Evolutionary conservation across 2,797 vertebrate genomes (phyloP), one percentile per base, ranked within the genome.

Genomic region (Orestias chungarensis): DNA sequence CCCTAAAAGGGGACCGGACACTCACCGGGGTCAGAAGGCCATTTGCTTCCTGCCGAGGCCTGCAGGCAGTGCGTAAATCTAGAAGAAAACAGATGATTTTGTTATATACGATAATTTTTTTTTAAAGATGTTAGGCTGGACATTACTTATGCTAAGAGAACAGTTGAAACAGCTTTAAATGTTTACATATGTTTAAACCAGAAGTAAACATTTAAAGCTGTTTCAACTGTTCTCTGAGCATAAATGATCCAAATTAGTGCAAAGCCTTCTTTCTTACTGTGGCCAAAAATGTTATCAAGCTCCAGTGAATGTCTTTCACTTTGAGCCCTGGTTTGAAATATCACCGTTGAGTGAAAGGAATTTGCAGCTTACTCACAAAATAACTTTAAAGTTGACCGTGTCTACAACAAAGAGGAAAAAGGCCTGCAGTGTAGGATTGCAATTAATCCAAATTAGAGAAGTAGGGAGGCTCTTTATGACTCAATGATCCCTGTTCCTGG

Each of bases 41-140:
- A 86, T 99, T 79, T 94, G 95, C 47, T 99, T 99, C 88, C 96
- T 99, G 73, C 97, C 97, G 0, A 89, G 97, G 82, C 93, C 95
- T 0, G 92, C 93, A 35, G 86, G 79, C 54, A 76, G 33, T 74
- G 17, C 70, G 64, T 88, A 70, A 82, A 66, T 49, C 23, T 2
- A 59, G 76, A 68, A 55, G 18, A 7, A 35, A 18, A 70, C 69
- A 31, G 23, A 72, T 67, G 74, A 29, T 27, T 72, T 73, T 27
- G n/a, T n/a, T n/a, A n/a, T n/a, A n/a, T n/a, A n/a, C n/a, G n/a
- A n/a, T n/a, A n/a, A n/a, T n/a, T n/a, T n/a, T n/a, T n/a, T n/a
- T n/a, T n/a, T n/a, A n/a, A n/a, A n/a, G n/a, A 31, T 40, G 29
- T 78, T 38, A 64, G 1, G 2, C 66, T 47, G 35, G 43, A 66